A percentile compares a stretch with the other conserved stretches of the same genome.
Conservation (phyloP, 1,140 invertebrate species). For the Oncopeltus fasciatus region DNA sequence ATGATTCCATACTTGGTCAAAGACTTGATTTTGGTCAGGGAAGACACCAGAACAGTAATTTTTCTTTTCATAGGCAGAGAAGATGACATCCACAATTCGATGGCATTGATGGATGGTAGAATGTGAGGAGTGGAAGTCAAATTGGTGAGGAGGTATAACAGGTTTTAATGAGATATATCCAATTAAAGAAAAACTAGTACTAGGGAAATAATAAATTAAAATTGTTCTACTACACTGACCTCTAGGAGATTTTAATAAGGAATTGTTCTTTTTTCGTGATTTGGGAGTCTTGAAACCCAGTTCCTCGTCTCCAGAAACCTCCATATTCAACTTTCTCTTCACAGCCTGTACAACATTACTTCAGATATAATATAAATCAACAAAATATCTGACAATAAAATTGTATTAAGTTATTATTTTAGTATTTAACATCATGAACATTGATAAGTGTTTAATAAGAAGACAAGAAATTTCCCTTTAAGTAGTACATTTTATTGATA, state of each 20-base stretch:
- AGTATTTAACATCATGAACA: not conserved
- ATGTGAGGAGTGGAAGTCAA: not conserved
- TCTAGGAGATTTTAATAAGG: constrained; percentile 24
- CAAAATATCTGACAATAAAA: not conserved
- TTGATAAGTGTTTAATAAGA: too few relatives aligned
- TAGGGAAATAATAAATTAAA: not conserved
- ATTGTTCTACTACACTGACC: constrained; percentile 18
- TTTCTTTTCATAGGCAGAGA: not conserved
- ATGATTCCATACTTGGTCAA: not conserved
- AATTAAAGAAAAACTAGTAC: not conserved
- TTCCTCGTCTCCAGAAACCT: constrained; percentile 32
- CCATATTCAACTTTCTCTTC: constrained; percentile 63
- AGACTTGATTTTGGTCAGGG: not conserved
- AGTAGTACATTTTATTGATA: not conserved
- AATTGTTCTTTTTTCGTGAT: constrained; percentile 26
- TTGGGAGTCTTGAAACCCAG: constrained; percentile 40
- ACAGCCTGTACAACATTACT: constrained; percentile 39
- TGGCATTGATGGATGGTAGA: not conserved
- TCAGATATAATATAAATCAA: not conserved
- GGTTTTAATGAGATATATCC: too few relatives aligned
- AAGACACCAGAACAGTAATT: not conserved
- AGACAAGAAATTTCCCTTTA: not conserved
- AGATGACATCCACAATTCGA: not conserved
- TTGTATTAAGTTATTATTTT: not conserved
- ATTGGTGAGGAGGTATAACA: not conserved